Percentiles rank a stretch among this genome's conserved stretches.
Conservation (phyloP, 2,797 vertebrate genomes). For the Ctenopoma kingsleyae region DNA sequence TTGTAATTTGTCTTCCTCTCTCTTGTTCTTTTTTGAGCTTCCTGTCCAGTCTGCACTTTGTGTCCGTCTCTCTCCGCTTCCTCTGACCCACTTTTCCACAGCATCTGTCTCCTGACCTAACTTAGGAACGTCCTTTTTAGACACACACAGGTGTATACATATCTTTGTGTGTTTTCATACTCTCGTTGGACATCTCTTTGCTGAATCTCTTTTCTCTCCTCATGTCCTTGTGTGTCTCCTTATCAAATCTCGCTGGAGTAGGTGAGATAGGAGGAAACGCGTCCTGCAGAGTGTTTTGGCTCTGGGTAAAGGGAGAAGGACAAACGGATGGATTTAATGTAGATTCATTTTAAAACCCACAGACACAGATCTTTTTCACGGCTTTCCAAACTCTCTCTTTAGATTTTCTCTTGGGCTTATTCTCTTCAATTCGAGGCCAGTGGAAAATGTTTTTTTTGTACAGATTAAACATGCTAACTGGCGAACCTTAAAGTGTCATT, state of each 20-base stretch:
- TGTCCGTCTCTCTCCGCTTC: constrained; percentile 29
- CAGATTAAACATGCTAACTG: no score
- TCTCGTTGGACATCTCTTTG: constrained; percentile 13
- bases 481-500: no score
- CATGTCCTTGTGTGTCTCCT: constrained; percentile 58
- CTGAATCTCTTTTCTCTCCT: constrained; percentile 45
- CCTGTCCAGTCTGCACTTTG: constrained; percentile 38
- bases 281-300: constrained; percentile 34
- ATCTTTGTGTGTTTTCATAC: constrained; percentile 1
- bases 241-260: constrained; percentile 62
- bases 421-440: background rate
- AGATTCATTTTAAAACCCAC: constrained; percentile 41
- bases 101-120: constrained; percentile 33
- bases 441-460: background rate
- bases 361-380: constrained; percentile 22
- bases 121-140: constrained; percentile 30
- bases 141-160: background rate
- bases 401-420: background rate
- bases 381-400: constrained; percentile 50
- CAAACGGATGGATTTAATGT: constrained; percentile 53
- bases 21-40: constrained; percentile 45
- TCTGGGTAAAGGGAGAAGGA: constrained; percentile 53
- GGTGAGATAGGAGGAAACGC: constrained; percentile 61
- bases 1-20: constrained; percentile 69
- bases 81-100: constrained; percentile 54